These are phyloP conservation scores for Epizoanthus illoricatus DNA, from an alignment of 92 coral and sea anemone genomes.

Conservation along the genomic window DNA sequence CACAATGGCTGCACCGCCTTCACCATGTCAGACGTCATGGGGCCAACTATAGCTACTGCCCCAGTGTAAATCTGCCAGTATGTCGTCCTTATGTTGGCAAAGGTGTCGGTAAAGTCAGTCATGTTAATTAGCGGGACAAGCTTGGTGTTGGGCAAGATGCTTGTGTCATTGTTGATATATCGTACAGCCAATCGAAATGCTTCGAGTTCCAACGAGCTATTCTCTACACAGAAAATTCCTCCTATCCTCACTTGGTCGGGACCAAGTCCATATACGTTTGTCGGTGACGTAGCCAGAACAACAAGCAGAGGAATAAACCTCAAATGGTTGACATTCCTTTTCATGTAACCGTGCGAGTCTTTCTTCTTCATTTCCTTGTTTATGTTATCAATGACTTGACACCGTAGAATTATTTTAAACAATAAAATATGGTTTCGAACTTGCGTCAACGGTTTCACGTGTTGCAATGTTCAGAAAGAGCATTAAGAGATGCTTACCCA, in stretches of 20 bases:
- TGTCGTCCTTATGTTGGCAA: slow-evolving; percentile 68
- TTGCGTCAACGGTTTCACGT: too few species aligned
- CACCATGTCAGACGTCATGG: slow-evolving; percentile 68
- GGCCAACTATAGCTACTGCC: slow-evolving; percentile 74
- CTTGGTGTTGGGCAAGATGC: slow-evolving; percentile 61
- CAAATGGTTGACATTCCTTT: too few species aligned
- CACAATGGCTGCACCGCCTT: slow-evolving; percentile 72
- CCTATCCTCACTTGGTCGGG: slow-evolving; percentile 67
- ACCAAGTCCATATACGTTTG: background rate
- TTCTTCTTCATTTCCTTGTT: too few species aligned
- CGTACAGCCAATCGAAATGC: slow-evolving; percentile 78
- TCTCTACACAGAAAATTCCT: slow-evolving; percentile 59
- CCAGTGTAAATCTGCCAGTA: slow-evolving; percentile 79
- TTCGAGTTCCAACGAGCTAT: slow-evolving; percentile 37
- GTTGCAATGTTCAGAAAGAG: too few species aligned
- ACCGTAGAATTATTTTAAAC: too few species aligned
- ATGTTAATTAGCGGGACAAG: slow-evolving; percentile 61
- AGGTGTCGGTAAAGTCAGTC: slow-evolving; percentile 63
- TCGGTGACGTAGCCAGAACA: too few species aligned
- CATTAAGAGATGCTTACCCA: too few species aligned
- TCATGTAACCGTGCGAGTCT: too few species aligned
- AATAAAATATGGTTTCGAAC: too few species aligned
- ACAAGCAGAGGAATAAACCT: too few species aligned
- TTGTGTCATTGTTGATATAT: slow-evolving; percentile 69
- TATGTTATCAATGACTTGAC: too few species aligned